Conservation (phyloP, 2,113 vertebrate species). For the Myocastor coypus region DNA sequence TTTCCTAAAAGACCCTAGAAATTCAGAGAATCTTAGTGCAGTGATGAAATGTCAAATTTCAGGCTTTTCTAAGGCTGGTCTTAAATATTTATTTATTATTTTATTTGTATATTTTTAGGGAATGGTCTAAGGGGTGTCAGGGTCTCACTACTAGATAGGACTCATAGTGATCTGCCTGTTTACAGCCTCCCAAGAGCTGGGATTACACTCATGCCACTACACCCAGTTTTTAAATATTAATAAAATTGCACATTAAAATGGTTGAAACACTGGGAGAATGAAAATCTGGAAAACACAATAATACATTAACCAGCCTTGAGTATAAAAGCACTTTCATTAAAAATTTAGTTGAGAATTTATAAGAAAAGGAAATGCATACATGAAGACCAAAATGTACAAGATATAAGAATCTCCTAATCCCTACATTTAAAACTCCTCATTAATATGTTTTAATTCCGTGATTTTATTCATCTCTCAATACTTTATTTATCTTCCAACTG, state of each 20-base stretch:
- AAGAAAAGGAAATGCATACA: neutral
- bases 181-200: too few relatives aligned
- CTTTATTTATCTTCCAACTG: neutral
- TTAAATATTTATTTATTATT: neutral
- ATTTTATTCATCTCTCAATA: neutral
- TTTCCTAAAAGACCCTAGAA: neutral
- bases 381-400: neutral
- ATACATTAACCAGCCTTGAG: neutral
- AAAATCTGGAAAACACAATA: neutral
- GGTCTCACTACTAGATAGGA: too few relatives aligned
- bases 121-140: too few relatives aligned
- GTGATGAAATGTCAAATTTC: neutral
- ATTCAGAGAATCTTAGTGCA: neutral
- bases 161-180: too few relatives aligned
- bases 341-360: neutral
- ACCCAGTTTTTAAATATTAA: neutral
- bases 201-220: too few relatives aligned
- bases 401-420: neutral
- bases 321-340: slow-evolving; percentile 20
- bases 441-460: neutral
- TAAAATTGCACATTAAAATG: slow-evolving; percentile 2
- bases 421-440: neutral
- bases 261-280: neutral
- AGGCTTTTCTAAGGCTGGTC: neutral
- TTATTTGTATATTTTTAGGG: too few relatives aligned